These are phyloP conservation scores for Isaurus tuberculatus DNA, from an alignment of 92 coral and sea anemone species.

Conservation along the genomic window DNA sequence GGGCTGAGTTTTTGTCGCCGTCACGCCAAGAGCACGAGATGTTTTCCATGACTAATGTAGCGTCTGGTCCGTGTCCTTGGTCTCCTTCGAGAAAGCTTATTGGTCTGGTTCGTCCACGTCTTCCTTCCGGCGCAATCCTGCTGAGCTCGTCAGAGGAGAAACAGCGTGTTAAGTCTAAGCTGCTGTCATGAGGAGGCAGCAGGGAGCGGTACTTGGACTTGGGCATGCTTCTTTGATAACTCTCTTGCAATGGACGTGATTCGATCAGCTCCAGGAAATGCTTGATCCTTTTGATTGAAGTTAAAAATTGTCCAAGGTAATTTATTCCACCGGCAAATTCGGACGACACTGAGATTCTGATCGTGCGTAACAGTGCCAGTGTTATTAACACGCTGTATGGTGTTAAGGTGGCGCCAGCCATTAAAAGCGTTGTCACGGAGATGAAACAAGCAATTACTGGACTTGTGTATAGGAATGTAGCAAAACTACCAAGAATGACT, in stretches of 20 bases:
- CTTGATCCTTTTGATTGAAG: conserved; percentile 72
- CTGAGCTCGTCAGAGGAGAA: conserved; percentile 74
- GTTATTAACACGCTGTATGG: conserved; percentile 81
- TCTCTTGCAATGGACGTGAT: conserved; percentile 56
- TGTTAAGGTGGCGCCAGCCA: conserved; percentile 69
- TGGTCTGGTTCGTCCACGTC: conserved; percentile 45
- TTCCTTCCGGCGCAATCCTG: conserved; percentile 62
- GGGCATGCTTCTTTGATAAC: conserved; percentile 62
- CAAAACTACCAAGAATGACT: conserved; percentile 83
- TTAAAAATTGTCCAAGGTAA: conserved; percentile 67
- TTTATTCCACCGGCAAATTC: conserved; percentile 80
- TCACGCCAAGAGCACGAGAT: conserved; percentile 85
- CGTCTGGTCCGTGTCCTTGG: conserved; percentile 39
- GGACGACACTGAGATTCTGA: conserved; percentile 82
- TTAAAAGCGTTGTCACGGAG: conserved; percentile 83
- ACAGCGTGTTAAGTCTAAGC: conserved; percentile 66
- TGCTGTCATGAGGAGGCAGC: conserved; percentile 74
- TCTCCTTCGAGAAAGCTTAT: conserved; percentile 43
- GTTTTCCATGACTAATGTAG: conserved; percentile 49
- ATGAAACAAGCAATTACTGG: conserved; percentile 80
- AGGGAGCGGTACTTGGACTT: conserved; percentile 70
- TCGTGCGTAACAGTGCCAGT: conserved; percentile 74
- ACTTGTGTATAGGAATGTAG: conserved; percentile 83
- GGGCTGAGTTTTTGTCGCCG: conserved; percentile 62
- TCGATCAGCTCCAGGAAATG: conserved; percentile 79